A percentile compares a stretch with the other conserved stretches of the same genome.
Conservation (phyloP, 2,888 invertebrate genomes). For the Emmelina monodactyla region DNA sequence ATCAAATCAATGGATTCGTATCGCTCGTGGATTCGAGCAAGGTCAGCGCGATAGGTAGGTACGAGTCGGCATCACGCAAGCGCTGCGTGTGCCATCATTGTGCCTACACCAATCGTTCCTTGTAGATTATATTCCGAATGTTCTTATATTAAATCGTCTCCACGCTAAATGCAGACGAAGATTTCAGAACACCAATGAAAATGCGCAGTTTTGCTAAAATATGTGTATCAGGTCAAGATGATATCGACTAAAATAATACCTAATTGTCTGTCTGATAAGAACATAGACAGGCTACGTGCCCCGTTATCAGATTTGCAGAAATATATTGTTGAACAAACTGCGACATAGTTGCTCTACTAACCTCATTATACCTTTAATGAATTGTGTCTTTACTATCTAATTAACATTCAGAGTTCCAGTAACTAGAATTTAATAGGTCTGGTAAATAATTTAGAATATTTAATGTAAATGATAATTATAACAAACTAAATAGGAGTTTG, state of each 20-base stretch:
- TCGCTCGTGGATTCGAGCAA: too few relatives aligned
- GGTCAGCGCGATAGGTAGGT: background rate
- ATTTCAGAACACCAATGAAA: too few relatives aligned
- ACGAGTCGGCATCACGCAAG: constrained; percentile 6
- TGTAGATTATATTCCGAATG: constrained; percentile 12
- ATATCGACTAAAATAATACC: constrained; percentile 26
- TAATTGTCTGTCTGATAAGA: constrained; percentile 22
- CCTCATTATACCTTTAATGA: too few relatives aligned
- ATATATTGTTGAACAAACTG: constrained; percentile 12
- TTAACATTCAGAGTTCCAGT: too few relatives aligned
- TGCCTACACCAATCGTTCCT: constrained; percentile 6
- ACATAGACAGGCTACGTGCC: constrained; percentile 20
- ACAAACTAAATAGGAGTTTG: too few relatives aligned
- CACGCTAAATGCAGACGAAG: background rate
- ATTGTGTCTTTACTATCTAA: too few relatives aligned
- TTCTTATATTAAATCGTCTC: background rate
- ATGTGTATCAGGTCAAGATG: constrained; percentile 40
- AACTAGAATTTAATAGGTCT: too few relatives aligned
- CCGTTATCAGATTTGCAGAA: background rate
- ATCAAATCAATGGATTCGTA: too few relatives aligned
- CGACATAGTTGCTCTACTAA: constrained; percentile 12
- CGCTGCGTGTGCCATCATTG: constrained; percentile 6
- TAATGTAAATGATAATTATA: too few relatives aligned
- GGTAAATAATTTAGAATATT: too few relatives aligned
- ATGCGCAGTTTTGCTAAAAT: constrained; percentile 29